Percentiles rank a stretch among this genome's conserved stretches.
Evolutionary conservation across 2,888 invertebrate genomes (phyloP).

Genomic region (Teinopalpus imperialis): DNA sequence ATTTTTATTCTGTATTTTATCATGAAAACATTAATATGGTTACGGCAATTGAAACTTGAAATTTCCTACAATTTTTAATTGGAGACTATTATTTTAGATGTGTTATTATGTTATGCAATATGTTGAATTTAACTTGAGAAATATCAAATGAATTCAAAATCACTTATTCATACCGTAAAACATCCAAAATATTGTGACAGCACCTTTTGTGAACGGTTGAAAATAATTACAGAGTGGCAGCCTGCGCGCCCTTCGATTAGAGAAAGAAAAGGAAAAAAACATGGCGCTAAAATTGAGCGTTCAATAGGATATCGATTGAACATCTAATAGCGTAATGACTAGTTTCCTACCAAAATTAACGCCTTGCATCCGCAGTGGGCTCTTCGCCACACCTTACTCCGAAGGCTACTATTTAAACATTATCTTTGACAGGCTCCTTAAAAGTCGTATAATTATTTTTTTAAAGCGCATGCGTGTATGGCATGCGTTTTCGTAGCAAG

Average conservation of each 20-base stretch:
- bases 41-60: too few relatives aligned
- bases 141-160: neutral
- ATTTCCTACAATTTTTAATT: too few relatives aligned
- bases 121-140: too few relatives aligned
- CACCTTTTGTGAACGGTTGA: constrained; percentile 52
- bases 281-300: constrained; percentile 54
- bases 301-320: constrained; percentile 75
- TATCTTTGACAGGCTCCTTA: constrained; percentile 77
- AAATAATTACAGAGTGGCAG: constrained; percentile 58
- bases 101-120: too few relatives aligned
- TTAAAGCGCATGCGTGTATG: constrained; percentile 61
- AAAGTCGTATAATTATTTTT: constrained; percentile 71
- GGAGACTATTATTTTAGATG: too few relatives aligned
- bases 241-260: constrained; percentile 48
- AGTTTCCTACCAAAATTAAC: constrained; percentile 72
- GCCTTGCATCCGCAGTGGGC: constrained; percentile 58
- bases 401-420: constrained; percentile 78
- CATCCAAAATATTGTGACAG: constrained; percentile 66
- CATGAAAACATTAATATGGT: too few relatives aligned
- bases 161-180: constrained; percentile 20
- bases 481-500: constrained; percentile 47
- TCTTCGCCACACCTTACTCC: constrained; percentile 50
- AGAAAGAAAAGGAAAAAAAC: constrained; percentile 39
- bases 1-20: too few relatives aligned
- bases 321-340: constrained; percentile 76